Conservation (phyloP, 2,113 vertebrate genomes). For the Cavia aperea region DNA sequence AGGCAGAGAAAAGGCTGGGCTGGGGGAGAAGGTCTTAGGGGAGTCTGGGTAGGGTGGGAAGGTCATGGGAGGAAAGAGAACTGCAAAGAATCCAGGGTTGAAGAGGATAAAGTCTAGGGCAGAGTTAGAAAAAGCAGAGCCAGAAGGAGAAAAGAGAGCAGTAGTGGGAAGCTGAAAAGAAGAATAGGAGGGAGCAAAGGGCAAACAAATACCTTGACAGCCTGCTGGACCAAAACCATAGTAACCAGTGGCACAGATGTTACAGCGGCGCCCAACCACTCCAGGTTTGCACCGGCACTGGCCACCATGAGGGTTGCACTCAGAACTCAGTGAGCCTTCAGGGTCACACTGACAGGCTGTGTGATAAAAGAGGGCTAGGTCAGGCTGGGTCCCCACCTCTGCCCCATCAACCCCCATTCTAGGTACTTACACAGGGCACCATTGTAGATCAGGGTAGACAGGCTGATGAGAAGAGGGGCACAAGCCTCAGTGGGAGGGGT, state of each 20-base stretch:
- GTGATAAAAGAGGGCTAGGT: background rate
- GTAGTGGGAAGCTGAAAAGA: background rate
- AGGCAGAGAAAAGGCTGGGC: slow-evolving; percentile 3
- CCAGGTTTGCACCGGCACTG: slow-evolving; percentile 91
- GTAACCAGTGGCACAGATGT: slow-evolving; percentile 86
- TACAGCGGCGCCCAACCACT: slow-evolving; percentile 85
- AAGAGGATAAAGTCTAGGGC: background rate
- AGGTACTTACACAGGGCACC: slow-evolving; percentile 88
- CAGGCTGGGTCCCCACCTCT: background rate
- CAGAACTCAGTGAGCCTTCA: slow-evolving; percentile 88
- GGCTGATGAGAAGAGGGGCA: slow-evolving; percentile 85
- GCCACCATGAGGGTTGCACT: slow-evolving; percentile 89
- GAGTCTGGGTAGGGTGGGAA: background rate
- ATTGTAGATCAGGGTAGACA: slow-evolving; percentile 86
- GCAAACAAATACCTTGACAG: slow-evolving; percentile 81
- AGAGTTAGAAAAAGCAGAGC: background rate
- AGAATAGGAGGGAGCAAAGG: too few species aligned
- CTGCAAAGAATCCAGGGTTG: background rate
- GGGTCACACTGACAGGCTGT: slow-evolving; percentile 91
- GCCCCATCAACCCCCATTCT: accelerated
- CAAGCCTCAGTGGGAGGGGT: slow-evolving; percentile 82
- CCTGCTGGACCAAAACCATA: slow-evolving; percentile 89
- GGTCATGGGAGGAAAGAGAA: background rate
- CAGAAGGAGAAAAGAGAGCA: background rate
- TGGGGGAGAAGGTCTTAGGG: background rate